Base-by-base conservation (phyloP, 2,888 invertebrate species). In the Orthosia gracilis region DNA sequence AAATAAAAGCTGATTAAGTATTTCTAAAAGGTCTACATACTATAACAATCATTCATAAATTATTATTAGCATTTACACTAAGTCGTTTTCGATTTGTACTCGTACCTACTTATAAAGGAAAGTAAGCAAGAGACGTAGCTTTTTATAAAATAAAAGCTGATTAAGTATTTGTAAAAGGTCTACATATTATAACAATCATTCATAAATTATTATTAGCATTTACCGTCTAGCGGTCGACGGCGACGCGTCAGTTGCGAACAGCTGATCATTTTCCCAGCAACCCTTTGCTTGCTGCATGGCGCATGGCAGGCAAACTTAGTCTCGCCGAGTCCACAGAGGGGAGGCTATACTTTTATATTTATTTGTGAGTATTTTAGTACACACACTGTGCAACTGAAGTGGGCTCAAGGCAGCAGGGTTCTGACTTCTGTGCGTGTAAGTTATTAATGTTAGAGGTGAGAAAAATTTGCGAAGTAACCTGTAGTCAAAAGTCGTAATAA, bases 221-320 rank as follows among this genome's bases (percentile, higher is more conserved):
- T 69, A 61, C 23, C 17, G 80, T 79, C 64, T 65, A 54, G 72
- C 57, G 52, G 69, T 54, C 45, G 69, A 15, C 31, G 58, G 26
- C 52, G 65, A 12, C 15, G 52, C 52, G 57, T 55, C 52, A 5
- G 13, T 57, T 21, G 55, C 52, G 26, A 80, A 45, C 84, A 85
- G 71, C 78, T 86, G 84, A 58, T 76, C 49, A 58, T 61, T 26
- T 84, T 84, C 87, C 69, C 87, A 78, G 71, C 58, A 78, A 80
- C 82, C 72, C 76, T 84, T 80, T 80, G 68, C 81, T 80, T 67
- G 69, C 66, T 80, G 70, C 61, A 84, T 50, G 68, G 67, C 54
- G 70, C 61, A 84, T 54, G 68, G 67, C 54, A 18, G 61, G 70
- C 70, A 71, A 84, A 82, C 84, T 84, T 74, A 49, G 80, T 80